Percentiles rank a stretch among this genome's conserved stretches.
phyloP scores from a whole-genome alignment of 1,140 invertebrate species.

The Ceratosolen solmsi region DNA sequence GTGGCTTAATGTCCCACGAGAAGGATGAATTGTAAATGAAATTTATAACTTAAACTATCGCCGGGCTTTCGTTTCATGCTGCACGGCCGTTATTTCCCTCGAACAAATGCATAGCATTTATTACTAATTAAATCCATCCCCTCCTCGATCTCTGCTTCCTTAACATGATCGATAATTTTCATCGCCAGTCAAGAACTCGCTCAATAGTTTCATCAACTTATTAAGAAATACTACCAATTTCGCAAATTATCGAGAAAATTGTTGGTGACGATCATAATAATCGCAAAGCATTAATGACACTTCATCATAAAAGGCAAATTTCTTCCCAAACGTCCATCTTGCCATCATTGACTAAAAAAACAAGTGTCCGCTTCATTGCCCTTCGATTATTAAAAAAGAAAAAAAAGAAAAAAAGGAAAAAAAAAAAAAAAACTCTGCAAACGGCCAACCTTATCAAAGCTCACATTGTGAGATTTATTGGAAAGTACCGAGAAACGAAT shows the following conservation, averaged over 20 bases:
- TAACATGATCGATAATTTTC: not conserved
- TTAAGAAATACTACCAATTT: not conserved
- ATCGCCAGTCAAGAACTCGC: too few species aligned
- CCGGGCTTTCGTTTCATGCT: not conserved
- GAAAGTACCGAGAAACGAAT: not conserved
- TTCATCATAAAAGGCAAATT: too few species aligned
- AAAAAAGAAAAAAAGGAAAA: too few species aligned
- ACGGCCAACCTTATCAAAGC: conserved; percentile 24
- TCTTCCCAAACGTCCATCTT: not conserved
- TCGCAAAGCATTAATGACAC: not conserved
- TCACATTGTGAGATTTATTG: conserved; percentile 33
- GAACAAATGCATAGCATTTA: conserved; percentile 4
- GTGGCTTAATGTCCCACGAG: not conserved
- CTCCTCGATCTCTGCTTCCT: not conserved
- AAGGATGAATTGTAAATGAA: conserved; percentile 28
- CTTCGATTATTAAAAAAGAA: conserved; percentile 23
- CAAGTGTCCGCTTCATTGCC: conserved; percentile 32
- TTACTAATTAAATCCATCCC: not conserved
- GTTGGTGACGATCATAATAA: too few species aligned
- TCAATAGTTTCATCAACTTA: not conserved
- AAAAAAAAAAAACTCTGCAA: too few species aligned
- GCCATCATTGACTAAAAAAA: not conserved
- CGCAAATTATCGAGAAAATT: too few species aligned
- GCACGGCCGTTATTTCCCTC: not conserved
- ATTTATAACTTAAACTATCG: conserved; percentile 30